Base-by-base conservation (phyloP, 1,140 invertebrate genomes). In the Aphelinus certus region DNA sequence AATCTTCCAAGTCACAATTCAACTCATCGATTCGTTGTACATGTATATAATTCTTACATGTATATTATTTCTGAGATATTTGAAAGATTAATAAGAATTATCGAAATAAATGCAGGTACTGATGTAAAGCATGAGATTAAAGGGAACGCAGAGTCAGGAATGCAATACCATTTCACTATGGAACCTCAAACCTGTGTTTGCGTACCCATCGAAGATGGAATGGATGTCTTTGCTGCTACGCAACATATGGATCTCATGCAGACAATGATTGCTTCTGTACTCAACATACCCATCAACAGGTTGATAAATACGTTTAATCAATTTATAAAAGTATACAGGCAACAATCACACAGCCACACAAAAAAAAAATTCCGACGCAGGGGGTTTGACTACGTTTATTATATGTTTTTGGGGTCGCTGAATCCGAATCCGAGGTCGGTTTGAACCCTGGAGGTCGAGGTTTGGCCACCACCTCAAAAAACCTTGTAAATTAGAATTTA, bases 201-300 rank as follows among this genome's bases (percentile, higher is more conserved):
- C 48, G 81, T 90, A 48, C 92, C 92, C 2, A 88, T 85, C 57
- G 93, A 94, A 84, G 91, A 93, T 85, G 91, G 92, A 4, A 80
- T 93, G 49, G 90, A 93, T 77, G 88, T 94, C 4, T 92, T 90
- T 80, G 83, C 91, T 1, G 79, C 91, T 0, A 88, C 91, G 1
- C 93, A 94, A 80, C 94, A 90, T 89, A 85, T 92, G 9, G 91
- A 94, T 80, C 80, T 89, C 3, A 83, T 86, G 0, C 93, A 95
- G 84, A 81, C 85, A 48, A 84, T 89, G 0, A 88, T 95, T n/a
- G 89, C 93, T 0, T 83, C 88, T 26, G 86, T 89, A 48, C 85
- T 95, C 1, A 81, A 79, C 9, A 77, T 90, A 48, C 84, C 85
- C 0, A 84, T 85, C 53, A 88, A 89, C 75, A 87, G 82, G 89